These are phyloP conservation scores for Drosophila quinaria DNA, from an alignment of 2,888 invertebrate genomes.

Conservation along the genomic window DNA sequence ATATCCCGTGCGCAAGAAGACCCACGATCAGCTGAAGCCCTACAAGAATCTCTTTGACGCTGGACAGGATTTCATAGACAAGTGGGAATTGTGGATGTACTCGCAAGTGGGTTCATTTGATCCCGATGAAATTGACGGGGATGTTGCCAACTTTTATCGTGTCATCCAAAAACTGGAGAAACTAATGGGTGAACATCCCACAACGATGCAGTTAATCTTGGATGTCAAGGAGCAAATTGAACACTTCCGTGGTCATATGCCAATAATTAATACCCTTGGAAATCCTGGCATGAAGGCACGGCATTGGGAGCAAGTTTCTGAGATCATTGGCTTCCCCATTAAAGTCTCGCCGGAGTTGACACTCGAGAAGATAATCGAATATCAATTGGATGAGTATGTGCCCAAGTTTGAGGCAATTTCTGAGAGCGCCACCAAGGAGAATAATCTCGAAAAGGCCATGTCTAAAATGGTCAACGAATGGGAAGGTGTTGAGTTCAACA, in stretches of 20 bases:
- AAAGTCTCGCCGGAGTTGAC: constrained; percentile 93
- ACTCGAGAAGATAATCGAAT: constrained; percentile 94
- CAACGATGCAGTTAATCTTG: constrained; percentile 90
- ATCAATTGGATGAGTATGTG: constrained; percentile 94
- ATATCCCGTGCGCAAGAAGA: constrained; percentile 93
- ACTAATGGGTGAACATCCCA: constrained; percentile 91
- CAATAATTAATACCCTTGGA: constrained; percentile 96
- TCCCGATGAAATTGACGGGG: constrained; percentile 93
- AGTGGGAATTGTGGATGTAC: constrained; percentile 94
- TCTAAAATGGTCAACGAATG: constrained; percentile 96
- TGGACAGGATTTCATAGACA: constrained; percentile 93
- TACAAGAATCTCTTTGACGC: constrained; percentile 95
- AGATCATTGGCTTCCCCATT: constrained; percentile 97
- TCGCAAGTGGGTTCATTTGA: constrained; percentile 93
- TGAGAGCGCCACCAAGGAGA: constrained; percentile 98
- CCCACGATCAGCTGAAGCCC: constrained; percentile 93
- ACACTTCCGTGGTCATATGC: constrained; percentile 94
- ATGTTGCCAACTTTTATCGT: constrained; percentile 86
- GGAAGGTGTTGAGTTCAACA: constrained; percentile 92
- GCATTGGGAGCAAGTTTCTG: constrained; percentile 98
- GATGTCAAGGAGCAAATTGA: constrained; percentile 90
- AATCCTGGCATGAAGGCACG: constrained; percentile 97
- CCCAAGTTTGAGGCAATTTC: constrained; percentile 96
- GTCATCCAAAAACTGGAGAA: constrained; percentile 95
- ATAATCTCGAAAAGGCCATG: constrained; percentile 95